Conservation (phyloP, 2,797 vertebrate species). For the Psittacula echo region DNA sequence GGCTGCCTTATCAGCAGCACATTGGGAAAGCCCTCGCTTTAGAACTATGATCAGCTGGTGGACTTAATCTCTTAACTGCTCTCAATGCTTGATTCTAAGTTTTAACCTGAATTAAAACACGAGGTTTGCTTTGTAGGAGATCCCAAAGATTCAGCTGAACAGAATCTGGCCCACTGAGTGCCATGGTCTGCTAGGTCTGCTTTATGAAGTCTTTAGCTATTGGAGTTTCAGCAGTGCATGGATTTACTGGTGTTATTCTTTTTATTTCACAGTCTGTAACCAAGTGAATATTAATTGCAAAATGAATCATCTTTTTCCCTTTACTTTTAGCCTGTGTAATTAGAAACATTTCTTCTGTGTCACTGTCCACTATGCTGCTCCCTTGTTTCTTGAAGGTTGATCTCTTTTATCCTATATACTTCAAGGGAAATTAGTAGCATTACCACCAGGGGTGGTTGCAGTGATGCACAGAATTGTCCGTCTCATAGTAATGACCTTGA, state of each 20-base stretch:
- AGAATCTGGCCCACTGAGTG: not conserved
- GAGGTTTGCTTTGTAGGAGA: not conserved
- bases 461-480: constrained; percentile 55
- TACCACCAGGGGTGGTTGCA: constrained; percentile 33
- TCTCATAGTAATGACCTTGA: constrained; percentile 56
- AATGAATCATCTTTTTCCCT: not conserved
- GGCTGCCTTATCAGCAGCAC: not conserved
- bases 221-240: not conserved
- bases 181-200: not conserved
- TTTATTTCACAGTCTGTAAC: constrained; percentile 22
- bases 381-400: not conserved
- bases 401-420: constrained; percentile 25
- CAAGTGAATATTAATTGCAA: constrained; percentile 50
- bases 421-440: constrained; percentile 52
- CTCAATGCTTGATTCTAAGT: not conserved
- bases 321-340: constrained; percentile 41
- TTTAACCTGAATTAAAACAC: not conserved
- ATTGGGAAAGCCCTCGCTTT: rapidly evolving
- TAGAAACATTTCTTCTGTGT: constrained; percentile 51
- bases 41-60: not conserved
- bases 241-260: constrained; percentile 14
- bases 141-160: not conserved
- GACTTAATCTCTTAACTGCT: not conserved
- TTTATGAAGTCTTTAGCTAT: not conserved
- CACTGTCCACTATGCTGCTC: constrained; percentile 33